Evolutionary conservation across 2,797 vertebrate genomes (phyloP), one percentile per base, ranked within the genome.

Genomic region (Enteromius viviparus): DNA sequence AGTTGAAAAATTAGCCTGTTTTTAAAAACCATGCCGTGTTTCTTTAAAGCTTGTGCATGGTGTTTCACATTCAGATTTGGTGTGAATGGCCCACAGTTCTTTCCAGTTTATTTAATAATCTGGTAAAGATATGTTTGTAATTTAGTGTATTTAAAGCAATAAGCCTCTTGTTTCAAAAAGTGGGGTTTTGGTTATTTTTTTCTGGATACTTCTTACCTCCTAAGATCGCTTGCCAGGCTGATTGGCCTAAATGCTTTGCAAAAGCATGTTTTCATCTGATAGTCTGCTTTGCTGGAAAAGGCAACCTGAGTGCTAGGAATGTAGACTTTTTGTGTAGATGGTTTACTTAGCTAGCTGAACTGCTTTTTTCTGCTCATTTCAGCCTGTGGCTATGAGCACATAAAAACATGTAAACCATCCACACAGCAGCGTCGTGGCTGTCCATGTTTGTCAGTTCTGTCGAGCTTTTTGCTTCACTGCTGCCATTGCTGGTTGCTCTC

Each of bases 171-270:
- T 55, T 71, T 49, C 6, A 75, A 64, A 51, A 62, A 62, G 34
- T 80, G 51, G 14, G 34, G 47, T 45, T 68, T 76, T 75, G 17
- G 40, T 75, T 70, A 83, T 87, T 91, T 91, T 89, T 89, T 89
- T 89, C 87, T 81, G 80, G 91, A 89, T 87, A 87, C 90, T 92
- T 89, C 88, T 91, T 88, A 86, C 89, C 84, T 89, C 85, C 79
- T 60, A 64, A 76, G 78, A 80, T 79, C 80, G 84, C 84, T 15
- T 89, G 86, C 88, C 88, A 55, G 11, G 12, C 78, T 83, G 85
- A 83, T 74, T 69, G 55, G 53, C 74, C 60, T 65, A 75, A 66
- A 34, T 71, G 85, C 77, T 74, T 78, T 87, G 77, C 15, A 53
- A 76, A 87, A 88, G 89, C 88, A 87, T 70, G 90, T 86, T 89